Evolutionary conservation across 2,797 vertebrate genomes (phyloP).

Genomic region (Molossus molossus): DNA sequence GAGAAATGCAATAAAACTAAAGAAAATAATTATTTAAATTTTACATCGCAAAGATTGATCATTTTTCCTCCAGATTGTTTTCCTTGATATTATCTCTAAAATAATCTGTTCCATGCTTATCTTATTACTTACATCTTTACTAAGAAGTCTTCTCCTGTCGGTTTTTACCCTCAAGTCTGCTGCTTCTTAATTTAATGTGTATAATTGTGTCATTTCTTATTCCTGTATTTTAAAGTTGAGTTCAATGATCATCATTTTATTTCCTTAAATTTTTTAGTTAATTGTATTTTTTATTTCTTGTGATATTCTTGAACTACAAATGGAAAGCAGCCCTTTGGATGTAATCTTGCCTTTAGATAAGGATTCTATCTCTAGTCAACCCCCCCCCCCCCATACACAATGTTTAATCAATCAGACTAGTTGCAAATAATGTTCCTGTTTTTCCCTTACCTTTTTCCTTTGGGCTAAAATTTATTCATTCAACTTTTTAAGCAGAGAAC

Average conservation of each 20-base stretch:
- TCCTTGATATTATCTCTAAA: background rate
- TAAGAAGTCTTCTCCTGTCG: background rate
- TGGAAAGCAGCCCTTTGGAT: background rate
- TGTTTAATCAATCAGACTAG: background rate
- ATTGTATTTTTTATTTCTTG: background rate
- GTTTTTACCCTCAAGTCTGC: background rate
- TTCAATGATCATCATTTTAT: background rate
- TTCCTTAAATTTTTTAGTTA: constrained; percentile 26
- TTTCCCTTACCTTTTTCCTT: background rate
- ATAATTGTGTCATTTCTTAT: background rate
- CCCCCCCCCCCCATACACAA: too few species aligned
- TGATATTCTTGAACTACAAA: background rate
- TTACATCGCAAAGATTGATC: background rate
- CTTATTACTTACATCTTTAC: background rate
- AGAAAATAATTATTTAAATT: background rate
- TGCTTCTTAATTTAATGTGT: background rate
- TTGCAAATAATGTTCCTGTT: background rate
- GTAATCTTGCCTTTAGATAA: background rate
- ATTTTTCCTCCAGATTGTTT: background rate
- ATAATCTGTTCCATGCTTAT: background rate
- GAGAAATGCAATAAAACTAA: background rate
- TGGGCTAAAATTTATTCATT: constrained; percentile 7
- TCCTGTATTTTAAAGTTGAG: background rate
- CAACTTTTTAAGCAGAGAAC: background rate
- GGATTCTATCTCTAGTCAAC: background rate